A percentile compares a stretch with the other conserved stretches of the same genome.
These are phyloP conservation scores for Caenorhabditis angaria DNA, from an alignment of 2,888 invertebrate genomes.

Conservation along the genomic window DNA sequence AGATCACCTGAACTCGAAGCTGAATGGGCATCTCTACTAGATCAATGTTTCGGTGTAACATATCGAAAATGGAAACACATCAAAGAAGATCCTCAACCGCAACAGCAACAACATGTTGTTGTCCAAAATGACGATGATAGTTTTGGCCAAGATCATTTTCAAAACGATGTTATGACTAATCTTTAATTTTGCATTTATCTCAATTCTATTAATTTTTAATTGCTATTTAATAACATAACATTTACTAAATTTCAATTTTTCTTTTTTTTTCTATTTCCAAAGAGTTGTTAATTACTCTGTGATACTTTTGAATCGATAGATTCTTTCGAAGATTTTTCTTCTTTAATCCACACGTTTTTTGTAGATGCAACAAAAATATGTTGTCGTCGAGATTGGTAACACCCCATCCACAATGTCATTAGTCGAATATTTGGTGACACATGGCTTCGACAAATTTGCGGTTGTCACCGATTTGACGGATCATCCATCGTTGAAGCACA, in stretches of 20 bases:
- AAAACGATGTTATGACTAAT: slow-evolving; percentile 30
- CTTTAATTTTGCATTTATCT: slow-evolving; percentile 10
- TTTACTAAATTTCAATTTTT: not conserved
- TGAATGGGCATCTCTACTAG: slow-evolving; percentile 36
- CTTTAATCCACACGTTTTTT: slow-evolving; percentile 16
- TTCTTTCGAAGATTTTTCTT: slow-evolving; percentile 3
- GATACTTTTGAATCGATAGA: slow-evolving; percentile 24
- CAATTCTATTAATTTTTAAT: too few species aligned
- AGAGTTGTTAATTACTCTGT: slow-evolving; percentile 12
- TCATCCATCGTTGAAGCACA: slow-evolving; percentile 52
- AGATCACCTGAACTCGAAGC: slow-evolving; percentile 39
- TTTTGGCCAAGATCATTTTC: slow-evolving; percentile 28
- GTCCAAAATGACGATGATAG: slow-evolving; percentile 3
- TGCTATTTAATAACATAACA: too few species aligned
- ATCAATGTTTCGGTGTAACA: slow-evolving; percentile 43
- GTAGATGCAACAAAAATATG: slow-evolving; percentile 54
- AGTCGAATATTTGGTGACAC: slow-evolving; percentile 54
- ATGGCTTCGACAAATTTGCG: slow-evolving; percentile 55
- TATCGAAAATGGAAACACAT: slow-evolving; percentile 47
- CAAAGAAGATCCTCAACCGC: slow-evolving; percentile 18
- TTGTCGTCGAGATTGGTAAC: slow-evolving; percentile 53
- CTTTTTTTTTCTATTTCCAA: not conserved
- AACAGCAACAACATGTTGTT: slow-evolving; percentile 3
- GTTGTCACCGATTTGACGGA: slow-evolving; percentile 50
- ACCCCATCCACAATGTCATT: slow-evolving; percentile 52